Base-by-base conservation (phyloP, 2,888 invertebrate genomes). In the Latrodectus hesperus region DNA sequence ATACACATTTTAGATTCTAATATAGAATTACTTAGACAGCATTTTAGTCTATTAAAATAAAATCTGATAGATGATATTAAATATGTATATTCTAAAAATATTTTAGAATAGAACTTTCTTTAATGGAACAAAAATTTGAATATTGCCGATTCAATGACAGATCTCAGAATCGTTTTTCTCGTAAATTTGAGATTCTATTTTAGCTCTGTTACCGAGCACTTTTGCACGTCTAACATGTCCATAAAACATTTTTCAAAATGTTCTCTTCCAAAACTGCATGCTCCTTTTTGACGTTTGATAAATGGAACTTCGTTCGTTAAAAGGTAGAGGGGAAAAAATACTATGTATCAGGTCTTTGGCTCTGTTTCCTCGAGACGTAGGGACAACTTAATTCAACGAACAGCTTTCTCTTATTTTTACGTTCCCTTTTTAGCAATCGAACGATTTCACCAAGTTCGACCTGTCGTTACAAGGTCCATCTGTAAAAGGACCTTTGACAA, bases 311-410 rank as follows among this genome's bases (percentile, higher is more conserved):
- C 12, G 64, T 22, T 72, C 51, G 79, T 11, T 53, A 8, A 52
- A n/a, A 22, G 16, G 11, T 17, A 67, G 26, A 73, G 16, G n/a
- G 67, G 52, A 70, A 17, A 67, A 77, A 10, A 70, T 52, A 78
- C 67, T 26, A 10, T 22, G 53, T 22, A 51, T 12, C 52, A 68
- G 68, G 53, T 26, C 71, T 49, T 65, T 65, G 51, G 11, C 67
- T 64, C 38, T 68, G 67, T 67, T 65, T 22, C 60, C 77, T 17
- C 52, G 65, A 73, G 73, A 65, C 49, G 51, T 49, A 67, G 73
- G 70, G 74, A 82, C 82, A 82, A 60, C 82, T 82, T 82, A 82
- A 82, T 82, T 82, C 75, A 74, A 68, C 49, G 49, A 75, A 70
- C 73, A 72, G 81, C 65, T 65, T 81, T 75, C 65, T 52, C n/a